Evolutionary conservation across 2,113 vertebrate species (phyloP).

Genomic region (Tylochromis polylepis): DNA sequence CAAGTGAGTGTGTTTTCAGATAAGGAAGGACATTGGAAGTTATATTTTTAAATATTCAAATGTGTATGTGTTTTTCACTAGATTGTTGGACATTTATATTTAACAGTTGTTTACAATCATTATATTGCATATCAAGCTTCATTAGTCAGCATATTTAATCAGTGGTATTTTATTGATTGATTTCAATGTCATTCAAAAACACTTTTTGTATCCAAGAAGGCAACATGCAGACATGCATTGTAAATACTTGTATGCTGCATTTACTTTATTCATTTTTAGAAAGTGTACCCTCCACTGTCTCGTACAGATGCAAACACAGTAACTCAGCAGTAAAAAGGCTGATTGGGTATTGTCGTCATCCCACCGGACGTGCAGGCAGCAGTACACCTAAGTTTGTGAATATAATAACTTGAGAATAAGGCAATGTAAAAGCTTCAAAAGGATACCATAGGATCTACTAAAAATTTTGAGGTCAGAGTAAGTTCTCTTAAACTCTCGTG

Average conservation of each 20-base stretch:
- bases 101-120: neutral
- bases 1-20: neutral
- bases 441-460: neutral
- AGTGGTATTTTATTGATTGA: neutral
- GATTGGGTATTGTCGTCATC: neutral
- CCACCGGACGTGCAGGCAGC: neutral
- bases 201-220: neutral
- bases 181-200: neutral
- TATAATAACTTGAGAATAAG: neutral
- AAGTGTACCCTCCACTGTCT: neutral
- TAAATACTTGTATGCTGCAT: neutral
- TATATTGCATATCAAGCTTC: neutral
- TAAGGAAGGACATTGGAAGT: neutral
- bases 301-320: neutral
- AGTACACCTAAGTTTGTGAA: neutral
- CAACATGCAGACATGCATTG: neutral
- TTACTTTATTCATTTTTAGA: neutral
- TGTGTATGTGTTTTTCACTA: neutral
- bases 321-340: neutral
- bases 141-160: neutral
- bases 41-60: neutral
- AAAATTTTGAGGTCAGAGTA: neutral
- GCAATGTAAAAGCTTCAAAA: neutral
- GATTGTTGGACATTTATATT: neutral
- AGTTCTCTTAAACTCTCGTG: neutral